Evolutionary conservation across 2,888 invertebrate species (phyloP), one percentile per base, ranked within the genome.

Genomic region (Lochmaea capreae): DNA sequence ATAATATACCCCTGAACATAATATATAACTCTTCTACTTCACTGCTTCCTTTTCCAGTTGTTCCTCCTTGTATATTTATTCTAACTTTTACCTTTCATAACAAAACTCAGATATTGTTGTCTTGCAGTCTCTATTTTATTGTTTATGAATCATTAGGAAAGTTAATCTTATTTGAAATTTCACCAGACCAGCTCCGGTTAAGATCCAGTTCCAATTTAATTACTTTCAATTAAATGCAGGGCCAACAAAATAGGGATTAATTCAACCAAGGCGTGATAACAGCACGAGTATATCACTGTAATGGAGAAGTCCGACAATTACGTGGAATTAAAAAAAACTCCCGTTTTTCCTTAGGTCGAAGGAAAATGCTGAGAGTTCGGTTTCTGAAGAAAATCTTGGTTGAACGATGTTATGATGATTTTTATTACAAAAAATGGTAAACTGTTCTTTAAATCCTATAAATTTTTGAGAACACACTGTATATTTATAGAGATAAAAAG

Each of bases 221-320:
- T 58, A 58, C 42, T 57, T 67, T 58, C 42, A 58, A 57, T 67
- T 43, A 58, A 26, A 43, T 26, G 33, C 18, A 58, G 11, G 26
- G 11, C 22, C 58, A 67, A 58, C 57, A 46, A 22, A 33, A 68
- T 68, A 6, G 14, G 61, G 61, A 61, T 61, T 68, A 33, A 59
- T 61, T 33, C 61, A 61, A 49, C 61, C 10, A 39, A 61, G 61
- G 59, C 49, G 43, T 68, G 61, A 68, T 68, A 68, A 68, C 42
- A 61, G 68, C 14, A 10, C 16, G 14, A 68, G 26, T 68, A 61
- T 22, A 46, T 68, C 61, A 33, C 33, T 61, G 33, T 61, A 68
- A 68, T 63, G 52, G 46, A 26, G 59, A 49, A 61, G 3, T 46
- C 43, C 18, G 33, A 68, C 61, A 49, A 68, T 52, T 39, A 66